phyloP scores from a whole-genome alignment of 1,140 invertebrate species.

The Alviniconcha marisindica region DNA sequence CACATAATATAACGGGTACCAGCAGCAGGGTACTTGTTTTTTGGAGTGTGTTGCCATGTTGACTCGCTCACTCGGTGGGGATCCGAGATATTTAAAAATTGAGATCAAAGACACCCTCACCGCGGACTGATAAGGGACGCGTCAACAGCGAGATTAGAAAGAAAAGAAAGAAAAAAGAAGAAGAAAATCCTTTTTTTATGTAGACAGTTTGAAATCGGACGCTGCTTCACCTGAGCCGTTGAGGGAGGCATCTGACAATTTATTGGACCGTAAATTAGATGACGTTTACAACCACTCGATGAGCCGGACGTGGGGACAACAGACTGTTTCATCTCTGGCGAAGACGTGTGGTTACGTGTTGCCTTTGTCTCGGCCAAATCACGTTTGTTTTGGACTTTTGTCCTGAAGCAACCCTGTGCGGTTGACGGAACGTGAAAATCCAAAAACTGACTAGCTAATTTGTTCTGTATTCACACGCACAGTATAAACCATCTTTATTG shows the following conservation, averaged over 20 bases:
- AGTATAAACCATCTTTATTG: too few relatives aligned
- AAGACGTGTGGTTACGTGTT: too few relatives aligned
- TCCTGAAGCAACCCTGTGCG: too few relatives aligned
- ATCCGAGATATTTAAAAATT: background rate
- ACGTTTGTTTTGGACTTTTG: too few relatives aligned
- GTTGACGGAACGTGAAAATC: too few relatives aligned
- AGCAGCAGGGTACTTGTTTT: slow-evolving; percentile 9
- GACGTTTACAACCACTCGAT: background rate
- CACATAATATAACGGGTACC: too few relatives aligned
- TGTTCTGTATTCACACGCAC: background rate
- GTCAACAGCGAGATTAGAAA: background rate
- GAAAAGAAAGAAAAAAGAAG: background rate
- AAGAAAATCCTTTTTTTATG: too few relatives aligned
- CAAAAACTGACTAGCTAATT: too few relatives aligned
- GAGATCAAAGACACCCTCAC: background rate
- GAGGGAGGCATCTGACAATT: background rate
- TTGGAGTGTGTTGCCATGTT: background rate
- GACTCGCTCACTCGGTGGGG: background rate
- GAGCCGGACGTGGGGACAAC: too few relatives aligned
- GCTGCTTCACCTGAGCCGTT: background rate
- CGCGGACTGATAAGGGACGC: slow-evolving; percentile 7
- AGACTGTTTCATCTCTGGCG: too few relatives aligned
- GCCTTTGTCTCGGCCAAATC: too few relatives aligned
- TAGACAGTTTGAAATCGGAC: background rate
- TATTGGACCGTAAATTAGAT: background rate